A percentile compares a stretch with the other conserved stretches of the same genome.
Conservation (phyloP, 2,888 invertebrate genomes). For the Hydroisotoma schaefferi region DNA sequence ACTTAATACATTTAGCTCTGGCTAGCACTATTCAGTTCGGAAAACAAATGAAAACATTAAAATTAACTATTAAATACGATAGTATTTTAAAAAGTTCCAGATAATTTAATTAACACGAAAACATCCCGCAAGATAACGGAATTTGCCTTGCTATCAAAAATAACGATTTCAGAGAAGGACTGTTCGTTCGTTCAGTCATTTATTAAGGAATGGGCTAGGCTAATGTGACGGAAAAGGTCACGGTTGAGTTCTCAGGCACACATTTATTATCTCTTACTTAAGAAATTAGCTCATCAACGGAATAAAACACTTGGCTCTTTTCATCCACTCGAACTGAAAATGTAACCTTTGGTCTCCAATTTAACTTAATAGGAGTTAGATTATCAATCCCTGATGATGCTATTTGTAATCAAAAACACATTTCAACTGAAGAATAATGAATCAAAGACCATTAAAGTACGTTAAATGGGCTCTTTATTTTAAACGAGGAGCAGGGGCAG, state of each 20-base stretch:
- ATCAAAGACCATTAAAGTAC: conserved; percentile 8
- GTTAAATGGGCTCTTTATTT: background rate
- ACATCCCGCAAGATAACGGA: too few relatives aligned
- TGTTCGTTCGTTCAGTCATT: conserved; percentile 5
- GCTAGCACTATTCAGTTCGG: too few relatives aligned
- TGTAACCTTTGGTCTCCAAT: conserved; percentile 1
- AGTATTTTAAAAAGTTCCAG: too few relatives aligned
- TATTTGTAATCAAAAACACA: conserved; percentile 9
- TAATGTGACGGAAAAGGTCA: conserved; percentile 45
- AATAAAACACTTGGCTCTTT: conserved; percentile 7
- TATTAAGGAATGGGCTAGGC: conserved; percentile 18
- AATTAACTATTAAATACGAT: too few relatives aligned
- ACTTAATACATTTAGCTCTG: too few relatives aligned
- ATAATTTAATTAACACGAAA: too few relatives aligned
- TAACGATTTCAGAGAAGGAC: too few relatives aligned
- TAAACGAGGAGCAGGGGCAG: background rate
- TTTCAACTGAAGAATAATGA: conserved; percentile 9
- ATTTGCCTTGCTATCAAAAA: too few relatives aligned
- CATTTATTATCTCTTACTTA: conserved; percentile 19
- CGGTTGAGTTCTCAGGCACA: conserved; percentile 39
- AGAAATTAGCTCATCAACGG: conserved; percentile 4
- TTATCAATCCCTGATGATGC: conserved; percentile 10
- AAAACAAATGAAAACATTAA: too few relatives aligned
- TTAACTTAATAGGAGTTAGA: conserved; percentile 12
- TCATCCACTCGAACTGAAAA: conserved; percentile 1